These are phyloP conservation scores for rabbit (Oryctolagus cuniculus) DNA, from an alignment of 2,113 vertebrate genomes.

Conservation along the genomic window mOryCun1.1 NC_091445.1:47139001-47139500, in stretches of 20 bases:
- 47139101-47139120: not conserved
- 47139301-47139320: no score
- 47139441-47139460: not conserved
- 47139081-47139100: not conserved
- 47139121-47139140: not conserved
- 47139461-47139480: not conserved
- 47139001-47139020: not conserved
- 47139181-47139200: not conserved
- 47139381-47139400: not conserved
- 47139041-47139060: not conserved
- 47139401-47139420: not conserved
- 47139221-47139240: not conserved
- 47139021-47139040: not conserved
- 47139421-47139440: not conserved
- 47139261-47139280: no score
- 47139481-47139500: not conserved
- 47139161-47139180: not conserved
- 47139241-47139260: no score
- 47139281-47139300: no score
- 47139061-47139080: not conserved
- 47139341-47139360: not conserved
- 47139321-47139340: not conserved
- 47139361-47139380: not conserved
- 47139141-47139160: not conserved
- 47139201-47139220: not conserved